Conservation (phyloP, 2,797 vertebrate genomes). For the Xerus rutilus region DNA sequence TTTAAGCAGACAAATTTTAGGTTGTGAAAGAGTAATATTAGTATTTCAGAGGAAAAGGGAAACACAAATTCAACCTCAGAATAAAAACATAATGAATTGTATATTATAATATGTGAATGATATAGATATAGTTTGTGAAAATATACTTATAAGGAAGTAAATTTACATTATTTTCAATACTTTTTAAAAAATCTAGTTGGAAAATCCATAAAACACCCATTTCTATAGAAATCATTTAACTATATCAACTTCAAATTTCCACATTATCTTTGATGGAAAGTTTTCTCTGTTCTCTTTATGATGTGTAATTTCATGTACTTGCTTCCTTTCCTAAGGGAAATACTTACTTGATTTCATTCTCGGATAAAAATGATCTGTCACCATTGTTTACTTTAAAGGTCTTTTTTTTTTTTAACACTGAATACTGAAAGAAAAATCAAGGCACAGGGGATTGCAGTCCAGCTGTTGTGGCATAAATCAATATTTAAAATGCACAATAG, state of each 20-base stretch:
- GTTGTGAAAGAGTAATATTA: neutral
- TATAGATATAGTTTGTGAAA: neutral
- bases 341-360: slow-evolving; percentile 60
- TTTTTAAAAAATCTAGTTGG: neutral
- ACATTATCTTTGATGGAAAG: slow-evolving; percentile 43
- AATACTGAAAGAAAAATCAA: slow-evolving; percentile 78
- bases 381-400: slow-evolving; percentile 75
- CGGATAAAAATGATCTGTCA: slow-evolving; percentile 79
- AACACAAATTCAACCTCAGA: slow-evolving; percentile 24
- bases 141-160: neutral
- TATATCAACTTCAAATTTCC: slow-evolving; percentile 16
- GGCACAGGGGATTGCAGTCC: slow-evolving; percentile 66
- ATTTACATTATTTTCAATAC: slow-evolving; percentile 16
- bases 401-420: slow-evolving; percentile 27
- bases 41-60: neutral
- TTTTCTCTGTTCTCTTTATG: slow-evolving; percentile 62
- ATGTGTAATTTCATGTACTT: slow-evolving; percentile 47
- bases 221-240: slow-evolving; percentile 17
- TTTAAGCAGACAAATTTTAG: slow-evolving; percentile 11
- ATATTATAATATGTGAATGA: neutral
- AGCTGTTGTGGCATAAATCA: slow-evolving; percentile 82
- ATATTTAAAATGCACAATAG: slow-evolving; percentile 80
- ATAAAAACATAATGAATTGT: slow-evolving; percentile 18
- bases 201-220: neutral
- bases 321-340: slow-evolving; percentile 59